Evolutionary conservation across 2,888 invertebrate genomes (phyloP), one percentile per base, ranked within the genome.

Genomic region (Augiades crinisus): DNA sequence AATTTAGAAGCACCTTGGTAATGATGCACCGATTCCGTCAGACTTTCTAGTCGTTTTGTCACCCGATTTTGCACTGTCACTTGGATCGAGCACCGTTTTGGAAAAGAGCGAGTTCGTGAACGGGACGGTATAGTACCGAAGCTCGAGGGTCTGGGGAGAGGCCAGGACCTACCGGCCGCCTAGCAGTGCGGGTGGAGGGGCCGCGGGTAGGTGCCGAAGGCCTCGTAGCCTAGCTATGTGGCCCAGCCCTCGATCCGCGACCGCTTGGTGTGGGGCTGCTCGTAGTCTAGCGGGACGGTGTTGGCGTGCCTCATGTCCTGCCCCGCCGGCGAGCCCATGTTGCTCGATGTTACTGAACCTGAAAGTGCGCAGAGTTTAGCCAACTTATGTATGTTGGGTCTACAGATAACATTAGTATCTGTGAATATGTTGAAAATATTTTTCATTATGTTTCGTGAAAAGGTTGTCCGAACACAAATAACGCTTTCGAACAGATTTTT

Each of bases 171-270:
- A 19, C 43, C 55, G 47, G 57, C 59, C 70, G 63, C 63, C 70
- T 80, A 89, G 84, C 87, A 88, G 87, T 89, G 89, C 81, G 87
- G 89, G 72, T 88, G 86, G 60, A 89, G 70, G 68, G 88, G 87
- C 87, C 84, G 86, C 73, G 87, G 84, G 70, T 83, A 85, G 53
- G 81, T 63, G 58, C 88, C 89, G 81, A 83, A 89, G 88, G 82
- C 88, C 82, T 87, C 86, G 58, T 77, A 72, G 83, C 81, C 79
- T 80, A 86, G 92, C 95, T 96, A 96, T 94, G 96, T 95, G 82
- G 95, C 93, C 98, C 98, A 98, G 57, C 95, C 95, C 78, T 98
- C 98, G 77, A 98, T 93, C 83, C 98, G 94, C 71, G 96, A 94
- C 78, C 97, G 93, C 90, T 98, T 98, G 83, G 95, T 77, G 72